Base-by-base conservation (phyloP, 2,888 invertebrate species). In the Lasioglossum villosulum region DNA sequence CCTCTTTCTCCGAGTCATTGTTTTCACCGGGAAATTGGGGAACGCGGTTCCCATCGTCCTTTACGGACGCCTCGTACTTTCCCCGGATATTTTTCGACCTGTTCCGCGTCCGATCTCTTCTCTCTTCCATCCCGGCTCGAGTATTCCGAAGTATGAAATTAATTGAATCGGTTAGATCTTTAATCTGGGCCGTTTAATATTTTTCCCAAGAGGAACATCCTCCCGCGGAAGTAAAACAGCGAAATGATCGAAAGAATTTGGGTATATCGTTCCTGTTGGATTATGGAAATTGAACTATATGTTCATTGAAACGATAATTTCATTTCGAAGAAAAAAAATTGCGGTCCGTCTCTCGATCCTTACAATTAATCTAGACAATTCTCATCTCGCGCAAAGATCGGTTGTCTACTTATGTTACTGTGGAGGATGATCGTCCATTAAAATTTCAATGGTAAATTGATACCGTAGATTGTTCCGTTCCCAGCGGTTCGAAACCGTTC, bases 1-100 rank as follows among this genome's bases (percentile, higher is more conserved):
- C 72, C 75, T 59, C 75, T 68, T 79, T 86, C 78, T 52, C 74
- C 68, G 48, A 19, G 79, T 45, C 83, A 85, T 89, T 89, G 89
- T 89, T 63, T 83, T 76, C 23, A 27, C 39, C 82, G 81, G 79
- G 78, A 75, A 82, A 87, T 76, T 78, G 23, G 71, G 84, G 75
- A 82, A 30, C 71, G 19, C 37, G 12, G 70, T 78, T 84, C 83
- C 75, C 77, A 84, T 72, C 59, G 78, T 82, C 70, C 23, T 78
- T 70, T 75, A 59, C 23, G 30, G 10, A 4, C 66, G 27, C 37
- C 19, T 19, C 3, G 23, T 45, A 72, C 85, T 78, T 79, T 75
- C 78, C 78, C 72, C 23, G 56, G 4, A 8, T 23, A 34, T 34
- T 74, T 56, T 75, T 75, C 63, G 19, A 72, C 19, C 27, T 68